phyloP scores from a whole-genome alignment of 2,113 vertebrate genomes.

The Ageneiosus marmoratus region DNA sequence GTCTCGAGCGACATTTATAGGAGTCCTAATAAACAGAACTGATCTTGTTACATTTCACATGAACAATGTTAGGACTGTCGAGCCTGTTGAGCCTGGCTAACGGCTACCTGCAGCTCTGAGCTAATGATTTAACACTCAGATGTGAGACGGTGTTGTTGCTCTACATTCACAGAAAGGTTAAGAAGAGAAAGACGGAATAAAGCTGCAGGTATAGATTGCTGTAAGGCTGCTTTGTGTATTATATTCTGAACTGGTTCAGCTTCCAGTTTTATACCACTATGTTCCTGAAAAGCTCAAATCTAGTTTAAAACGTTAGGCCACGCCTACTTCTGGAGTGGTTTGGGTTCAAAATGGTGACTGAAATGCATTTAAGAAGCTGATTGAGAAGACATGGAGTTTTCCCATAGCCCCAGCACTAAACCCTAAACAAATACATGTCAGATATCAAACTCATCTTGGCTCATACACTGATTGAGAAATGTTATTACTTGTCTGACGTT shows the following conservation, averaged over 20 bases:
- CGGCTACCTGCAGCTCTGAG: not conserved
- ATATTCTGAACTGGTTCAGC: not conserved
- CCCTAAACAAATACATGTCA: not conserved
- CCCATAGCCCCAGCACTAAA: not conserved
- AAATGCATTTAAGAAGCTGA: not conserved
- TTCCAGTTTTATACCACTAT: too few relatives aligned
- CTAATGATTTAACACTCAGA: not conserved
- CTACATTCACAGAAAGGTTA: not conserved
- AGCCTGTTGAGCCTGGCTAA: not conserved
- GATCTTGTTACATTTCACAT: not conserved
- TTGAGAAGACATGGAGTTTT: not conserved
- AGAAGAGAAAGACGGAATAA: not conserved
- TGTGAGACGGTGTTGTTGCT: not conserved
- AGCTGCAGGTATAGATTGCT: too few relatives aligned
- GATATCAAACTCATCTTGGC: not conserved
- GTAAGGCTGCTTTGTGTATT: too few relatives aligned
- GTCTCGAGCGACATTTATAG: not conserved
- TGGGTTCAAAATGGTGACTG: not conserved
- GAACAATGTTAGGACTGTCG: not conserved
- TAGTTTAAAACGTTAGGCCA: not conserved
- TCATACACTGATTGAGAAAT: not conserved
- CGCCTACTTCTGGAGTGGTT: not conserved
- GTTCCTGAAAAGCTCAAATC: not conserved
- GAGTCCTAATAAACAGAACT: not conserved
- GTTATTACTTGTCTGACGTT: not conserved